phyloP scores from a whole-genome alignment of 2,888 invertebrate species.

The Serrognathus titanus region DNA sequence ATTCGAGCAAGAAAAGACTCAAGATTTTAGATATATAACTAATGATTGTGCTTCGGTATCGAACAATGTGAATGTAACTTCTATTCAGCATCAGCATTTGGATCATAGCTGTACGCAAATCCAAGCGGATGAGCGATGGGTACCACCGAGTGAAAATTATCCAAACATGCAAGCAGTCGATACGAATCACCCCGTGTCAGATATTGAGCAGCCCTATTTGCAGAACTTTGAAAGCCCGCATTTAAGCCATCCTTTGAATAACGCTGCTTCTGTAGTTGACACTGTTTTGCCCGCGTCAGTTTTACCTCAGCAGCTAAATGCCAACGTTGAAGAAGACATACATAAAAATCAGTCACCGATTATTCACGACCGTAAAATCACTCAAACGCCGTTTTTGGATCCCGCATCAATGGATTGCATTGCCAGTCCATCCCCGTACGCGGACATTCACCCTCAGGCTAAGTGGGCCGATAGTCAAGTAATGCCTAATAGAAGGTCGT shows the following conservation, averaged over 20 bases:
- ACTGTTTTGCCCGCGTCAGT: background rate
- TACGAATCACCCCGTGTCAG: slow-evolving; percentile 1
- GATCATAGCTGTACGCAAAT: slow-evolving; percentile 43
- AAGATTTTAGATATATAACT: slow-evolving; percentile 33
- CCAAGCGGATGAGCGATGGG: slow-evolving; percentile 61
- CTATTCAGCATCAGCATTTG: slow-evolving; percentile 41
- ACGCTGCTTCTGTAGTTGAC: slow-evolving; percentile 1
- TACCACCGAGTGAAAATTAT: slow-evolving; percentile 54
- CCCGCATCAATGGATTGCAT: slow-evolving; percentile 58
- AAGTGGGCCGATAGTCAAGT: slow-evolving; percentile 82
- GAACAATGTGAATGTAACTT: slow-evolving; percentile 16
- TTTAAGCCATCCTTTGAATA: slow-evolving; percentile 10
- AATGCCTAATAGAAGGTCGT: slow-evolving; percentile 71
- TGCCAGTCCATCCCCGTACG: slow-evolving; percentile 65
- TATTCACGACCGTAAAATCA: slow-evolving; percentile 41
- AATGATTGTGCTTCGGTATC: slow-evolving; percentile 25
- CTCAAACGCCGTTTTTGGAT: slow-evolving; percentile 45
- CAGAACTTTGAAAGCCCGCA: slow-evolving; percentile 10
- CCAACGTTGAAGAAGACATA: slow-evolving; percentile 41
- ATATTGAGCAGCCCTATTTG: slow-evolving; percentile 10
- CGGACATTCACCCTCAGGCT: slow-evolving; percentile 57
- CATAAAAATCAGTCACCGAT: slow-evolving; percentile 45
- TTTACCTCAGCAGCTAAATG: slow-evolving; percentile 25
- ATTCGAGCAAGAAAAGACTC: slow-evolving; percentile 19
- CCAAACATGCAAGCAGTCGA: slow-evolving; percentile 29